Percentiles rank a stretch among this genome's conserved stretches.
Conservation (phyloP, 2,113 vertebrate genomes). For the Macroglossus sobrinus region DNA sequence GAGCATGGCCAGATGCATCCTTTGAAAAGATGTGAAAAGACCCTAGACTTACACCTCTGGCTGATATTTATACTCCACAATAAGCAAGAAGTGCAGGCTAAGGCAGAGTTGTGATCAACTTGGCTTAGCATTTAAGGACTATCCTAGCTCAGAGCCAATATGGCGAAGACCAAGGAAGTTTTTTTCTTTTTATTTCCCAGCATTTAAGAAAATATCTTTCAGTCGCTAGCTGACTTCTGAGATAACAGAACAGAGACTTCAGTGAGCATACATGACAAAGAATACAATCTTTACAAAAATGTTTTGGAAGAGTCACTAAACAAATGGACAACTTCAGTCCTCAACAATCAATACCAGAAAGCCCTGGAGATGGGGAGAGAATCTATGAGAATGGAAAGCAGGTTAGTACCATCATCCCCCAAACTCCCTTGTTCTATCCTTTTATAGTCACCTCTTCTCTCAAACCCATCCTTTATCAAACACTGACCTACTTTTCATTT, state of each 20-base stretch:
- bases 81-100: neutral
- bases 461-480: neutral
- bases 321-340: neutral
- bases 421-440: neutral
- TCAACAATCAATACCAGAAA: neutral
- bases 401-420: neutral
- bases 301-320: neutral
- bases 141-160: neutral
- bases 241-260: neutral
- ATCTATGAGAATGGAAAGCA: neutral
- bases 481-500: neutral
- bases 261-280: neutral
- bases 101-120: neutral
- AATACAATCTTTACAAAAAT: neutral
- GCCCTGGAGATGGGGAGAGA: neutral
- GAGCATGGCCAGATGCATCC: neutral
- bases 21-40: neutral
- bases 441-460: neutral
- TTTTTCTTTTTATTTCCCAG: neutral
- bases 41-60: neutral
- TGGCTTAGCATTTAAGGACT: neutral
- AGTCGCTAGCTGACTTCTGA: neutral
- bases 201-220: neutral
- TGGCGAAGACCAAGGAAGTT: neutral
- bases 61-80: neutral